Evolutionary conservation across 2,888 invertebrate species (phyloP).

Genomic region (Drosophila meridiana): DNA sequence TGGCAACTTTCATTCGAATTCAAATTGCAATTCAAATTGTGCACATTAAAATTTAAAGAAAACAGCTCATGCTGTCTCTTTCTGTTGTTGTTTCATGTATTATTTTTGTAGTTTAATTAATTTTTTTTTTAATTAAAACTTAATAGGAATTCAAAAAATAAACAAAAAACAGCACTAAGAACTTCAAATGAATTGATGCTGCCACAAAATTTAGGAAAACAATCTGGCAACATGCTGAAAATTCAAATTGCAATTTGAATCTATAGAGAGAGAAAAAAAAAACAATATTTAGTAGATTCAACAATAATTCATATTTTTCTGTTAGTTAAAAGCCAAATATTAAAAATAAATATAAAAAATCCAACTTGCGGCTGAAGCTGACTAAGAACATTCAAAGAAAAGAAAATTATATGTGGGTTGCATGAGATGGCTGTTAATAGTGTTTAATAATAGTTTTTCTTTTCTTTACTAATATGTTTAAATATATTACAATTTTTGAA

Average conservation of each 20-base stretch:
- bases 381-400: neutral
- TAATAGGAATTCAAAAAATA: neutral
- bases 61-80: neutral
- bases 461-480: neutral
- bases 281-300: neutral
- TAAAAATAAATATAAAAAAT: neutral
- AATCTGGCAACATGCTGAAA: slow-evolving; percentile 10
- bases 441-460: neutral
- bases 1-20: neutral
- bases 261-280: neutral
- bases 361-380: neutral
- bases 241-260: slow-evolving; percentile 1
- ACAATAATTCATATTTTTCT: neutral
- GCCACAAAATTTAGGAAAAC: neutral
- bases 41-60: neutral
- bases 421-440: neutral
- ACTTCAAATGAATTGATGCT: neutral
- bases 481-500: neutral
- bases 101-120: neutral
- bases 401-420: neutral
- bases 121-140: too few species aligned
- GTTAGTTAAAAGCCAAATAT: neutral
- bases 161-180: neutral
- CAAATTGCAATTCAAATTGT: neutral
- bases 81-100: neutral